phyloP scores from a whole-genome alignment of 2,113 vertebrate species.

The Gobio gobio region DNA sequence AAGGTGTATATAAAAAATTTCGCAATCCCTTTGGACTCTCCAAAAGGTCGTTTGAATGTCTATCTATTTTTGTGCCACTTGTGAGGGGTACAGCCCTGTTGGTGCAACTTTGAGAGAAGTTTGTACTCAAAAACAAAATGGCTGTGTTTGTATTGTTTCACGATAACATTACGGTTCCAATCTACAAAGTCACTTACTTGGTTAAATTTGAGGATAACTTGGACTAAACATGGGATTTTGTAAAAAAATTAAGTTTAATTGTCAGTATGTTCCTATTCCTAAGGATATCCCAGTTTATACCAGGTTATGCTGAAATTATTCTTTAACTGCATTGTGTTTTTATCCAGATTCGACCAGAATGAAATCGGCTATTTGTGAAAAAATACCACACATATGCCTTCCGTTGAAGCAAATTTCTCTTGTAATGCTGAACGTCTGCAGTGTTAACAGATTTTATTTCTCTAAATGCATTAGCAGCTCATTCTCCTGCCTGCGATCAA shows the following conservation, averaged over 20 bases:
- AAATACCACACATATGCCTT: slow-evolving; percentile 35
- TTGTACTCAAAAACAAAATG: neutral
- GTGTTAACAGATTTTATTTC: slow-evolving; percentile 56
- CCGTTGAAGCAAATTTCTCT: slow-evolving; percentile 34
- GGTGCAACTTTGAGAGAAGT: neutral
- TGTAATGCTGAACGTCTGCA: slow-evolving; percentile 35
- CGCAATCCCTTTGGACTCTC: slow-evolving; percentile 9
- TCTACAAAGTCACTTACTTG: neutral
- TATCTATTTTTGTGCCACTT: slow-evolving; percentile 21
- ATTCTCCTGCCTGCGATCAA: slow-evolving; percentile 52
- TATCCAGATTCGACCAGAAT: slow-evolving; percentile 6
- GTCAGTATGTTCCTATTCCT: neutral
- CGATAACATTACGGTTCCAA: neutral
- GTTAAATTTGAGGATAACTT: slow-evolving; percentile 11
- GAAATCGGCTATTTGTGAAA: neutral
- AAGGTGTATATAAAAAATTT: neutral
- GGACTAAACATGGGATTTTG: neutral
- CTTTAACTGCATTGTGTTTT: neutral
- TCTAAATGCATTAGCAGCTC: slow-evolving; percentile 53
- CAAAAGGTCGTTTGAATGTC: slow-evolving; percentile 48
- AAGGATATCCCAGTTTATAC: slow-evolving; percentile 3
- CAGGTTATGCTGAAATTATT: neutral
- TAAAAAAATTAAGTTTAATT: neutral
- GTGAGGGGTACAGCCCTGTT: slow-evolving; percentile 10
- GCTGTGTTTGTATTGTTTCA: neutral